These are phyloP conservation scores for Rhingia campestris DNA, from an alignment of 2,888 invertebrate species.

Conservation along the genomic window DNA sequence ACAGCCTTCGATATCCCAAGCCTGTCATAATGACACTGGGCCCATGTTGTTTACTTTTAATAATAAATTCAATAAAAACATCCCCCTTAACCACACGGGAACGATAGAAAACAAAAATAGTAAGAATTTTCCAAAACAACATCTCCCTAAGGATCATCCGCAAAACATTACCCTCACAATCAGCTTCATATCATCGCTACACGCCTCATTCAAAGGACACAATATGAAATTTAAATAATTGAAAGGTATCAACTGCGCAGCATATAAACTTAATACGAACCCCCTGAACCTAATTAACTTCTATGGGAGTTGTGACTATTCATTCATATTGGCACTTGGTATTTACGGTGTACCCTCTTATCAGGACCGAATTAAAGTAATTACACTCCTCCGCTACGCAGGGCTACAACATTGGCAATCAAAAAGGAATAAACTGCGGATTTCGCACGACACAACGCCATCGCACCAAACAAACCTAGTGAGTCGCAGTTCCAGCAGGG, in stretches of 20 bases:
- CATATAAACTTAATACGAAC: constrained; percentile 25
- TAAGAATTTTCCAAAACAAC: constrained; percentile 7
- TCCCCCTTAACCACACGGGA: constrained; percentile 43
- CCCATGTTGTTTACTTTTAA: not conserved
- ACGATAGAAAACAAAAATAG: constrained; percentile 49
- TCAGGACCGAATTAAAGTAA: constrained; percentile 49
- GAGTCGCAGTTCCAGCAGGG: constrained; percentile 15
- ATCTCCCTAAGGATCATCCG: constrained; percentile 37
- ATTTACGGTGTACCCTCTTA: constrained; percentile 7
- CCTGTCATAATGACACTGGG: not conserved
- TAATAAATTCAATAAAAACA: constrained; percentile 28
- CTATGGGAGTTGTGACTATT: constrained; percentile 8
- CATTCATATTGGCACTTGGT: constrained; percentile 57
- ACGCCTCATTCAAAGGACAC: not conserved
- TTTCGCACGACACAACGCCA: constrained; percentile 29
- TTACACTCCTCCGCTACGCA: constrained; percentile 26
- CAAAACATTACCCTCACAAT: constrained; percentile 14
- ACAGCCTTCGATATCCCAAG: not conserved
- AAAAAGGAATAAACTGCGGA: constrained; percentile 61
- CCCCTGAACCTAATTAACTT: constrained; percentile 52
- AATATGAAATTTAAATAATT: constrained; percentile 66
- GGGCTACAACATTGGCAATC: constrained; percentile 50
- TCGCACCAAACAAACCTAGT: not conserved
- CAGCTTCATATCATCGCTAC: not conserved
- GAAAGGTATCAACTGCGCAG: constrained; percentile 62